Base-by-base conservation (phyloP, 2,113 vertebrate species). In the Malurus cyaneus region DNA sequence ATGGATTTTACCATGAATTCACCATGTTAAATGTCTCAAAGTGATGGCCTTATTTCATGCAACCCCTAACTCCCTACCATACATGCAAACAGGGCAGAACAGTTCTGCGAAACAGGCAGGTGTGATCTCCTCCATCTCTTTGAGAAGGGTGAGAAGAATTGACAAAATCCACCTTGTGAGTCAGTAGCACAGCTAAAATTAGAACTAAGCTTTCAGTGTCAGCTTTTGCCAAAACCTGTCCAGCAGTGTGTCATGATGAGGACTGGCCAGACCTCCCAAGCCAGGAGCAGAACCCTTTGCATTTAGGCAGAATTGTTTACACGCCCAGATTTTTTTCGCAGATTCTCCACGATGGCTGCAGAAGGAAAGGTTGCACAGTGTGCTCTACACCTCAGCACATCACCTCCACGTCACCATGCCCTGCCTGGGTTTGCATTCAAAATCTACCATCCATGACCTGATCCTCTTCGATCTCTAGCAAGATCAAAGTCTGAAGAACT, bases 401-500 rank as follows among this genome's bases (percentile, higher is more conserved):
- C 85, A 88, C 29, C 79, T 77, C 88, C 67, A 47, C 50, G 0
- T 77, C 76, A 66, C 6, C 3, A 32, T 20, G 41, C 23, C 79
- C 52, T 74, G 60, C 13, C 74, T 80, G 60, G 85, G 24, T 86
- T 89, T 88, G 79, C 86, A 65, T 74, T 94, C 88, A 78, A 72
- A 94, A 77, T 56, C 82, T 32, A 3, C 82, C 60, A 56, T 67
- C 90, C 90, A 28, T 65, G 56, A 80, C 76, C 93, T 92, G 85
- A 78, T 66, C 50, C 85, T 64, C 28, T 77, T 94, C 64, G 11
- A 94, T 93, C 85, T 91, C 77, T 92, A 17, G 6, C 26, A 86
- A 90, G 85, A 92, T 96, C 90, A 95, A 95, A 95, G 82, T 31
- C 85, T 77, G 49, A 78, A 57, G 71, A 92, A 77, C 84, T 82